Evolutionary conservation across 2,888 invertebrate genomes (phyloP).

Genomic region (Apoderus coryli): DNA sequence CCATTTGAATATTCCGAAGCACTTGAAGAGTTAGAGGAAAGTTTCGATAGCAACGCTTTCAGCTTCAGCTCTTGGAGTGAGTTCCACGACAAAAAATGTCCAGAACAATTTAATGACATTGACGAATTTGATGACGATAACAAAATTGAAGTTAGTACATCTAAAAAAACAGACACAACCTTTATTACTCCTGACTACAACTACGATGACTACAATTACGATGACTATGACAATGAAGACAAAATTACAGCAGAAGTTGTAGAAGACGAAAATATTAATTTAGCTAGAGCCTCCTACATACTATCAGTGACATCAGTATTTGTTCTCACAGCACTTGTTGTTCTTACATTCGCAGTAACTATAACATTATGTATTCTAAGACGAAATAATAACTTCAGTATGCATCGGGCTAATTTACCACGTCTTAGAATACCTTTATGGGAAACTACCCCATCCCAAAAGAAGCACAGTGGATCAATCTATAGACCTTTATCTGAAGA

Average conservation of each 20-base stretch:
- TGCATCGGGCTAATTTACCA: constrained; percentile 27
- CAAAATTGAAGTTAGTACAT: constrained; percentile 19
- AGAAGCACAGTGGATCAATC: constrained; percentile 59
- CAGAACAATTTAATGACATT: constrained; percentile 22
- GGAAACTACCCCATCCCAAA: constrained; percentile 32
- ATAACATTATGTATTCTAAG: constrained; percentile 27
- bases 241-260: constrained; percentile 12
- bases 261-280: constrained; percentile 18
- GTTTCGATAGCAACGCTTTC: constrained; percentile 17
- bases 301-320: constrained; percentile 37
- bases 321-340: constrained; percentile 38
- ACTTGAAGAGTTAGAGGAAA: constrained; percentile 18
- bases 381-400: constrained; percentile 23
- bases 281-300: constrained; percentile 23
- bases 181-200: constrained; percentile 30
- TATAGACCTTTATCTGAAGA: constrained; percentile 70
- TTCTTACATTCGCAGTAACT: constrained; percentile 34
- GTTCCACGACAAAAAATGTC: constrained; percentile 16
- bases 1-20: constrained; percentile 30
- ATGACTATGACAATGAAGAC: constrained; percentile 11
- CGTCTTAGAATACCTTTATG: constrained; percentile 29
- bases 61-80: constrained; percentile 17
- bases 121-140: constrained; percentile 16
- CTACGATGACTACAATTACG: constrained; percentile 24
- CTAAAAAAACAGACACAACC: too few relatives aligned